Evolutionary conservation across 2,113 vertebrate genomes (phyloP).

Genomic region (Coryphaenoides rupestris): DNA sequence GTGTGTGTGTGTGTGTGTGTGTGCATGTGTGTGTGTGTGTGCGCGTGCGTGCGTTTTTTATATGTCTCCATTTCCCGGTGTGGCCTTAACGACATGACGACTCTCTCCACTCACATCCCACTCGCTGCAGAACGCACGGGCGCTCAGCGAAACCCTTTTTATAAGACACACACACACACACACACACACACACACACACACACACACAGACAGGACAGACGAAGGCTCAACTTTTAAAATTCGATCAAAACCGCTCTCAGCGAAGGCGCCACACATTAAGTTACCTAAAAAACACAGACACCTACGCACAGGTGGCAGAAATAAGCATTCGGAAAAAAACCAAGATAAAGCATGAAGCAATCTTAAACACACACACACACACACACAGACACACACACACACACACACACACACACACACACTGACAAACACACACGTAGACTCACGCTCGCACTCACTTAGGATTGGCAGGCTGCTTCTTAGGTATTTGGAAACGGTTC

Average conservation of each 20-base stretch:
- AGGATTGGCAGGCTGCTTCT: neutral
- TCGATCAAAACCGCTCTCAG: too few species aligned
- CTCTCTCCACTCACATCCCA: neutral
- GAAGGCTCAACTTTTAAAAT: too few species aligned
- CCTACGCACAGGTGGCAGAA: neutral
- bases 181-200: too few species aligned
- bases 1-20: too few species aligned
- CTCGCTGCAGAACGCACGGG: neutral
- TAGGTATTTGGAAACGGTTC: slow-evolving; percentile 28
- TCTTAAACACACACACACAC: neutral
- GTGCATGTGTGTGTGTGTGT: neutral
- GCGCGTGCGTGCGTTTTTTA: slow-evolving; percentile 2
- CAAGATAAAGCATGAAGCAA: too few species aligned
- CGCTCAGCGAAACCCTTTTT: slow-evolving; percentile 6
- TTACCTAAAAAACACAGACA: slow-evolving; percentile 19
- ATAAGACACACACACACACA: too few species aligned
- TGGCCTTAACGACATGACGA: slow-evolving; percentile 20
- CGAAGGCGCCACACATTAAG: too few species aligned
- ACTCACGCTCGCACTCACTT: neutral
- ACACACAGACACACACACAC: slow-evolving; percentile 4
- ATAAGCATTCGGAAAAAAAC: too few species aligned
- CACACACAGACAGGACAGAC: too few species aligned
- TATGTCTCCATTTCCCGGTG: neutral
- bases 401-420: neutral
- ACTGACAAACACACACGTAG: slow-evolving; percentile 10